These are phyloP conservation scores for Poliocrania exsul DNA, from an alignment of 2,797 vertebrate species.

Conservation along the genomic window DNA sequence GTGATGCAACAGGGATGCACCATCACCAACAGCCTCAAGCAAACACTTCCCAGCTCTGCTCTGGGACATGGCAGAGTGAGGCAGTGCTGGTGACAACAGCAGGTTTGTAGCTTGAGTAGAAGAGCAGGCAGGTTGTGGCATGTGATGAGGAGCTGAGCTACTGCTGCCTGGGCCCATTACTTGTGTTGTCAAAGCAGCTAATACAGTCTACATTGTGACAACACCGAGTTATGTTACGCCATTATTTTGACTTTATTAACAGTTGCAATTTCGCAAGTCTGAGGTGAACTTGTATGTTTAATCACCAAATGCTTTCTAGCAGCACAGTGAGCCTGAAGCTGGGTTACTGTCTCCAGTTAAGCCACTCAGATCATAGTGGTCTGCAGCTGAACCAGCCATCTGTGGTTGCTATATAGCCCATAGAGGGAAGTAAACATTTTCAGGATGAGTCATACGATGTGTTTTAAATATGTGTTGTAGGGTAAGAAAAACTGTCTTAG, in stretches of 20 bases:
- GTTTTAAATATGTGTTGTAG: background rate
- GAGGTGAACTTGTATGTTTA: background rate
- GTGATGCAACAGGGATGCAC: no score
- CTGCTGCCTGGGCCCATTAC: background rate
- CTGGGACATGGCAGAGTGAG: background rate
- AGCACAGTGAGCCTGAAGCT: background rate
- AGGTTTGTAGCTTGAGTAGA: background rate
- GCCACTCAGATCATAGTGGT: background rate
- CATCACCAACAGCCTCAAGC: background rate
- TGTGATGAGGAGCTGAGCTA: fast-evolving
- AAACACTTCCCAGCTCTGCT: background rate
- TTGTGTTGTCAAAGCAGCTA: background rate
- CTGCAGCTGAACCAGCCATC: background rate
- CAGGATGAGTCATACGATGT: background rate
- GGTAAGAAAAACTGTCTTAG: background rate
- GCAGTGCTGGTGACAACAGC: background rate
- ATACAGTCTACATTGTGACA: background rate
- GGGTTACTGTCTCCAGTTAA: background rate
- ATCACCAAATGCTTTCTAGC: background rate
- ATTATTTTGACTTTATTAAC: background rate
- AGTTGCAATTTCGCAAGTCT: background rate
- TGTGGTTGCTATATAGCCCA: background rate
- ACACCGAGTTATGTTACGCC: background rate
- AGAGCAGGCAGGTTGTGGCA: background rate
- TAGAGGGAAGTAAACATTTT: background rate